Base-by-base conservation (phyloP, 2,113 vertebrate genomes). In the Ranitomeya variabilis region DNA sequence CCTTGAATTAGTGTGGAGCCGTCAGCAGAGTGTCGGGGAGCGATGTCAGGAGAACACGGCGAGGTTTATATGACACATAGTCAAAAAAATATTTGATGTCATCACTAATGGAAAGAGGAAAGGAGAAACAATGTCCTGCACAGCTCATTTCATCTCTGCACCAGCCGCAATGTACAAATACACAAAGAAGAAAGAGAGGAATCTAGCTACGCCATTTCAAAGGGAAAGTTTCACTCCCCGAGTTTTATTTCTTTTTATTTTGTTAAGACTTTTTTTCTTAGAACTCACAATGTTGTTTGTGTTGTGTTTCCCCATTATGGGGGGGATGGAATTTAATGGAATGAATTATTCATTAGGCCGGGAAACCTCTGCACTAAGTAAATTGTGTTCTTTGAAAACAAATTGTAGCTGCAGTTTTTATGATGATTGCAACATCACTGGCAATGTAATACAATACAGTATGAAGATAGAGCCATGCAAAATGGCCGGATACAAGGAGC, bases 31-130 rank as follows among this genome's bases (percentile, higher is more conserved):
- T 5, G 37, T 67, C 78, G 52, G 37, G 21, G 86, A 59, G 54
- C 37, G 59, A 69, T 80, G 86, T 87, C 86, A 69, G 77, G 18
- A 69, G 60, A 79, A 87, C 60, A 87, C 55, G 77, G 80, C 69
- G 69, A 80, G 62, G 77, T 69, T 87, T 57, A 52, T 80, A 80
- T 80, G 86, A 87, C 86, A 80, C 76, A 80, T 80, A 66, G 62
- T 87, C 86, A 80, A 80, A 80, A 80, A 80, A 23, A 87, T 62
- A 69, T 80, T 80, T 86, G 64, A 60, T 86, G 79, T 69, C 86
- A 69, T 80, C 86, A 31, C 77, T 87, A 87, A 79, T 87, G 76
- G 85, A 77, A 86, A 52, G 16, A 55, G 18, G 62, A 66, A 69
- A 67, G 45, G 15, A 7, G 69, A 80, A 60, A 79, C 77, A 37